Base-by-base conservation (phyloP, 2,888 invertebrate species). In the Ichneumoninae sp. region DNA sequence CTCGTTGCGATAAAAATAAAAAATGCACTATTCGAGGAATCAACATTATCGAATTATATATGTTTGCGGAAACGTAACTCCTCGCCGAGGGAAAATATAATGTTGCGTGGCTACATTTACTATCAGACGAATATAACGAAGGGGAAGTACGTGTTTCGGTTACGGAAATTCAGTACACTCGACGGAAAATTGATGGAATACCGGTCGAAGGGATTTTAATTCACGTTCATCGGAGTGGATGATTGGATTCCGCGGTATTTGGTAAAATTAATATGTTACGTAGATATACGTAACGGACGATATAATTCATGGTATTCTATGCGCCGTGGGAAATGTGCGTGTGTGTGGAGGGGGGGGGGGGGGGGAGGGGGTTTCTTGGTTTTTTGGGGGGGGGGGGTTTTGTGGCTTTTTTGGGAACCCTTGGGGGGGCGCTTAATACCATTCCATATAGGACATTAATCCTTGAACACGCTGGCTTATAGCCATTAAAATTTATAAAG, bases 61-160 rank as follows among this genome's bases (percentile, higher is more conserved):
- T 47, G 16, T 47, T 47, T 47, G 44, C 16, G 3, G 44, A 16
- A 47, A 47, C 44, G 44, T 47, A 47, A 47, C 16, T 47, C 44
- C 16, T 1, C 13, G 44, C 44, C 44, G 44, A 16, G 44, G 16
- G 16, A 47, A 47, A 13, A 47, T 16, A 40, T 40, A 72, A 72
- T 19, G 40, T 57, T 72, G 22, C 36, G 30, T 30, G 7, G 13
- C 16, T 52, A 8, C 50, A 69, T 69, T 44, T 22, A 47, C 40
- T 19, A 68, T 47, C 16, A 26, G 26, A 47, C 19, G 22, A 22
- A 52, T 19, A 69, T 52, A 69, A 50, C 26, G 47, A 36, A 54
- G 30, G 19, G 7, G 52, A 22, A n/a, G 52, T 71, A 71, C 71
- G 71, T 71, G 71, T 71, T 71, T 71, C 36, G 54, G 36, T 71